Base-by-base conservation (phyloP, 1,140 invertebrate genomes). In the Akabosia matsudoensis region DNA sequence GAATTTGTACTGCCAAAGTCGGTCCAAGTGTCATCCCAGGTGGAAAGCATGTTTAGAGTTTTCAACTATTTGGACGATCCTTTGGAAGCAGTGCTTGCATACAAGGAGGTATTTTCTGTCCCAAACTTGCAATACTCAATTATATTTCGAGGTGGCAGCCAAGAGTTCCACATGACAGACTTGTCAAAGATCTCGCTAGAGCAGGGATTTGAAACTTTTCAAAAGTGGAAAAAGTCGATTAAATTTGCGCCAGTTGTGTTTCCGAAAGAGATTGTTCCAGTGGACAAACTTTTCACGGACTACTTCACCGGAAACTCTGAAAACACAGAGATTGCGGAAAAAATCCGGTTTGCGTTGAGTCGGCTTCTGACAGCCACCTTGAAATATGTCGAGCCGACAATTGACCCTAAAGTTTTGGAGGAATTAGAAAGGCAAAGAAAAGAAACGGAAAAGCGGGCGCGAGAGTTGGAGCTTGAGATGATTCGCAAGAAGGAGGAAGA, bases 151-250 rank as follows among this genome's bases (percentile, higher is more conserved):
- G 67, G 67, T 26, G 67, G 67, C 1, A 34, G 22, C 22, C 28
- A 7, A 14, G 24, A 4, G 22, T 70, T 30, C 24, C 67, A 70
- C 28, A 4, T 24, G 22, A 4, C 67, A 10, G 28, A 70, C 22
- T 26, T 70, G 10, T 7, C 67, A 70, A 30, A 14, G 31, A 4
- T 26, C 7, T 30, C 13, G 7, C 33, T 70, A 4, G 67, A 10
- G 16, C 24, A 70, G 4, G 67, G 24, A 3, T 2, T 34, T 24
- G 24, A 30, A 1, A 30, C 31, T 26, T 13, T 70, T 22, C 13
- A 30, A 16, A 34, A 70, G 13, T 70, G 67, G 67, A 70, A 70
- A 70, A 70, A 30, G 16, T 70, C 67, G 7, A 22, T 70, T 4
- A 3, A 30, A 4, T 34, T 70, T 16, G 2, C 26, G 7, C 67